Evolutionary conservation across 1,140 invertebrate genomes (phyloP).

Genomic region (Cherax destructor): DNA sequence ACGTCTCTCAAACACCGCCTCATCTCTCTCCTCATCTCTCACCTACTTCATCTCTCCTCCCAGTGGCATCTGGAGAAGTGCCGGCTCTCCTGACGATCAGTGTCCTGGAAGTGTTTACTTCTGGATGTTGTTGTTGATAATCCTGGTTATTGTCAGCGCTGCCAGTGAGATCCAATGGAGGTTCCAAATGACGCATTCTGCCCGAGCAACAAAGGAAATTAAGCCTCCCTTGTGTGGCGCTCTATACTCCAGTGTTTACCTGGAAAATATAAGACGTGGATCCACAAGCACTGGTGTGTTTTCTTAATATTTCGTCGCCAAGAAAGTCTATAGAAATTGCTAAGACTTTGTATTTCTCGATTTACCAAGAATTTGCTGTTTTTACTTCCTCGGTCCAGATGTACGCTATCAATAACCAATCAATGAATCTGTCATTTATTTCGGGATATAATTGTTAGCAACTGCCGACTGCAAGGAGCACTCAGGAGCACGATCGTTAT

Average conservation of each 20-base stretch:
- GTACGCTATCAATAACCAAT: too few relatives aligned
- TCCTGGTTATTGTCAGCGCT: conserved; percentile 34
- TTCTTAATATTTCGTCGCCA: conserved; percentile 48
- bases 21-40: neutral
- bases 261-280: conserved; percentile 37
- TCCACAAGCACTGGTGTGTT: conserved; percentile 2
- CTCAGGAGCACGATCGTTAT: too few relatives aligned
- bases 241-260: conserved; percentile 48
- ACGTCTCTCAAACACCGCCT: neutral
- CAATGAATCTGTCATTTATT: too few relatives aligned
- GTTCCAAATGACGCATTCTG: conserved; percentile 35
- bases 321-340: neutral
- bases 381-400: too few relatives aligned
- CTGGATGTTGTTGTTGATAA: conserved; percentile 40
- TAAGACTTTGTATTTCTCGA: too few relatives aligned
- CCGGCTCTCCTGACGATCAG: conserved; percentile 12
- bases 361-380: too few relatives aligned
- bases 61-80: conserved; percentile 30
- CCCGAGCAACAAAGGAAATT: conserved; percentile 51
- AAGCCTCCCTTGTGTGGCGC: conserved; percentile 50
- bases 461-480: too few relatives aligned
- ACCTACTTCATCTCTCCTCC: neutral
- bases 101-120: conserved; percentile 32
- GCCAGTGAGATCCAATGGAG: conserved; percentile 4
- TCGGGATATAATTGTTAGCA: too few relatives aligned